Base-by-base conservation (phyloP, 2,888 invertebrate species). In the Linyphia triangularis region DNA sequence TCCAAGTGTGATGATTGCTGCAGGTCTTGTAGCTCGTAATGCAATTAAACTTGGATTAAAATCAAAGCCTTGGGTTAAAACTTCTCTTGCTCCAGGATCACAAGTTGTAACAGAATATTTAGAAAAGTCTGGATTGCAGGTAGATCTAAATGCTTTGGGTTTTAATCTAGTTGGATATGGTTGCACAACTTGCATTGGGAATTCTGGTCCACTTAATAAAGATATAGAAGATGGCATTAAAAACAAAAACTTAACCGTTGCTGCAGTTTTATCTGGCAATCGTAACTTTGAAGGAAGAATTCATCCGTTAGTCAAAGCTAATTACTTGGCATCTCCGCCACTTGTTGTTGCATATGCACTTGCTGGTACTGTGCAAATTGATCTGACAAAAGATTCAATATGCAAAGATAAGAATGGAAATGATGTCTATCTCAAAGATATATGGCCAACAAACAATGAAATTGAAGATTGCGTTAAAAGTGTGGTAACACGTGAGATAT, bases 111-210 rank as follows among this genome's bases (percentile, higher is more conserved):
- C 85, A 13, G 57, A 67, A 28, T 89, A 89, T 40, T 40, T 89
- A n/a, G 24, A 79, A 30, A 89, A 88, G 37, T 16, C 88, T 24
- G 89, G 89, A 9, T 28, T 89, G 40, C 26, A n/a, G 22, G 24
- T 22, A 16, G 16, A 89, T 57, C 61, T 89, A 10, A 77, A 89
- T 22, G 30, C 19, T 24, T 28, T 88, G 37, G 88, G 88, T 10
- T 88, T 85, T 85, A 43, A 85, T 63, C 26, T 51, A 28, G 88
- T 63, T 59, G 88, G 84, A 22, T 85, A 88, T 73, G 88, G 88
- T 10, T 88, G 88, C 51, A 88, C 75, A 24, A 88, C 88, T 63
- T 88, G 88, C 37, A 88, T 88, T 72, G 88, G 88, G 24, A 88
- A 88, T 61, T 30, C 57, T 28, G 88, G 88, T 26, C 61, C 61